phyloP scores from a whole-genome alignment of 2,797 vertebrate species.

The Cyclopterus lumpus region DNA sequence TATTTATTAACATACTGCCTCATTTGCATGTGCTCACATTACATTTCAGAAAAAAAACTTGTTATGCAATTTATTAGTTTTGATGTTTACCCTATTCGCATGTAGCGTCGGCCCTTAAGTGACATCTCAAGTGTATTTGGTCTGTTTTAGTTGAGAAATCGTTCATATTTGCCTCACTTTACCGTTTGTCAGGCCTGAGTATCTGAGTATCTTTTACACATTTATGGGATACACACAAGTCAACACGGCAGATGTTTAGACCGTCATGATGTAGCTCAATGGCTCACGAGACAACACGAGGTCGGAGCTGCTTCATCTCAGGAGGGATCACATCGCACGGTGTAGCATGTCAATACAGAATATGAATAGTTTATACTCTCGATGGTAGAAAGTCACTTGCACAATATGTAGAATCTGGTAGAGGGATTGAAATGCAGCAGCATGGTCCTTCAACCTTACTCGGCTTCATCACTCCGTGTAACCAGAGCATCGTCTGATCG shows the following conservation, averaged over 20 bases:
- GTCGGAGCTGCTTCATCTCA: background rate
- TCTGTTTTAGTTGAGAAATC: background rate
- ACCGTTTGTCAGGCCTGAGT: background rate
- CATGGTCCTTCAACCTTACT: background rate
- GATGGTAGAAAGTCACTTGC: no score
- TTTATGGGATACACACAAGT: background rate
- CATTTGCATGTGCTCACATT: no score
- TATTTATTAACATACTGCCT: no score
- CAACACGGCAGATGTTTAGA: no score
- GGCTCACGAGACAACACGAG: background rate
- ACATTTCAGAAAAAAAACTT: no score
- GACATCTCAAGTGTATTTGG: background rate
- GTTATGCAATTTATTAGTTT: no score
- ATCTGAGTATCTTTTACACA: background rate
- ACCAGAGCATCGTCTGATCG: conserved; percentile 12
- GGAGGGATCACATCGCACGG: no score
- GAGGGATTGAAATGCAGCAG: background rate
- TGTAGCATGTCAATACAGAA: no score
- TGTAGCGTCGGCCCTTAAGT: no score
- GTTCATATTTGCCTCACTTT: rapidly evolving
- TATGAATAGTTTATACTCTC: background rate
- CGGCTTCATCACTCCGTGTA: background rate
- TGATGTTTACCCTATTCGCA: no score
- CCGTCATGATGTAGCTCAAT: background rate
- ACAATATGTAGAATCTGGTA: background rate